phyloP scores from a whole-genome alignment of 2,888 invertebrate genomes.

The Thera britannica region DNA sequence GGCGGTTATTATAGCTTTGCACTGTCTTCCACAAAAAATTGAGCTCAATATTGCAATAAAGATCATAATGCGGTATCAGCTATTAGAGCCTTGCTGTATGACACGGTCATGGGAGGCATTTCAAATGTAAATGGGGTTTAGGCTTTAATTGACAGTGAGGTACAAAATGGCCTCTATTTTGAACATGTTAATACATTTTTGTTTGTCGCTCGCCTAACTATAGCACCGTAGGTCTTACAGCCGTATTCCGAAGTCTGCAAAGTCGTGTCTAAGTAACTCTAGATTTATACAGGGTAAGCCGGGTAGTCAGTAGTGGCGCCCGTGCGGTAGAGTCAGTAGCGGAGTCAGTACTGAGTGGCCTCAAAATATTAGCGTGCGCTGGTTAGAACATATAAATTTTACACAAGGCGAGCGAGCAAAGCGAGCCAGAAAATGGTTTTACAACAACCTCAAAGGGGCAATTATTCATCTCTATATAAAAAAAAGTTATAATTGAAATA shows the following conservation, averaged over 20 bases:
- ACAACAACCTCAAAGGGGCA: too few species aligned
- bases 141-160: conserved; percentile 73
- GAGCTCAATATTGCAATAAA: conserved; percentile 15
- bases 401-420: too few species aligned
- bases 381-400: too few species aligned
- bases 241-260: conserved; percentile 1
- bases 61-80: conserved; percentile 17
- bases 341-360: too few species aligned
- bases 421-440: too few species aligned
- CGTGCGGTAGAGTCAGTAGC: too few species aligned
- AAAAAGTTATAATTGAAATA: too few species aligned
- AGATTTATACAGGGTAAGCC: too few species aligned
- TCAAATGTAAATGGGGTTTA: conserved; percentile 77
- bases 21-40: conserved; percentile 28
- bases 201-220: conserved; percentile 49
- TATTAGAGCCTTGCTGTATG: conserved; percentile 35
- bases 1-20: conserved; percentile 22
- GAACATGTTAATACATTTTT: conserved; percentile 32
- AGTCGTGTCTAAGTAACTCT: background rate
- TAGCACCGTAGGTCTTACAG: conserved; percentile 23
- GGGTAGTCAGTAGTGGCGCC: too few species aligned
- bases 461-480: too few species aligned
- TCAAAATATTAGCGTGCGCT: too few species aligned
- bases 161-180: conserved; percentile 37
- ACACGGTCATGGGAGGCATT: conserved; percentile 59